Evolutionary conservation across 1,140 invertebrate genomes (phyloP).

Genomic region (Pseudachorutes palmiensis): DNA sequence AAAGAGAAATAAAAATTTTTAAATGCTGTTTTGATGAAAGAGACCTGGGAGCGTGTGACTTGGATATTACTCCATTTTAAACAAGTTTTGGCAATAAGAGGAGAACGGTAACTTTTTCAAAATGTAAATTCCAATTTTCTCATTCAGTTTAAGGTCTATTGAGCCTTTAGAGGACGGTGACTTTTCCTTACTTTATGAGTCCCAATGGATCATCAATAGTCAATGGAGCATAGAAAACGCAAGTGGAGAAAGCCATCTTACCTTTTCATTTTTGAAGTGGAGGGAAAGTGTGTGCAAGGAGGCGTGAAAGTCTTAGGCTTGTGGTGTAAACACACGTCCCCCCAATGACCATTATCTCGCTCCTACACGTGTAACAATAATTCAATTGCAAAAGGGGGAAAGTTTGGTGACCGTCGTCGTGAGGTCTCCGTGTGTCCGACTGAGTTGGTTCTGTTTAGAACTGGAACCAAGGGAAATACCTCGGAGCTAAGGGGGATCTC

Average conservation of each 20-base stretch:
- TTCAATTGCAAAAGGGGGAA: not conserved
- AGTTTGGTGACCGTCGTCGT: not conserved
- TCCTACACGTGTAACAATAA: conserved; percentile 11
- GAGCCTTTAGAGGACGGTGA: no score
- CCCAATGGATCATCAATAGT: conserved; percentile 5
- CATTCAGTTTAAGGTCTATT: no score
- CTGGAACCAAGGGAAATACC: not conserved
- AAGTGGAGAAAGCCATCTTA: not conserved
- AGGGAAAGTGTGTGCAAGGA: not conserved
- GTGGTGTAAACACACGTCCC: conserved; percentile 9
- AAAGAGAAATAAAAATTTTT: no score
- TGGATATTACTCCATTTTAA: no score
- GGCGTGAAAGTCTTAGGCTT: not conserved
- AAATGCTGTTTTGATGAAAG: no score
- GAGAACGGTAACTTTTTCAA: no score
- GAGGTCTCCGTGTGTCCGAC: not conserved
- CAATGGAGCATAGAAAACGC: conserved; percentile 1
- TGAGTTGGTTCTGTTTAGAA: not conserved
- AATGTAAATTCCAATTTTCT: no score
- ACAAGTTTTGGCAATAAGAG: no score
- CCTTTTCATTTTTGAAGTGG: not conserved
- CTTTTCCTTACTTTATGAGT: not conserved
- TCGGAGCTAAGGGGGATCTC: not conserved
- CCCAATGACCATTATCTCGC: conserved; percentile 13
- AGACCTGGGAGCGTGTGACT: no score